Evolutionary conservation across 2,888 invertebrate genomes (phyloP).

Genomic region (Stenchaetothrips biformis): DNA sequence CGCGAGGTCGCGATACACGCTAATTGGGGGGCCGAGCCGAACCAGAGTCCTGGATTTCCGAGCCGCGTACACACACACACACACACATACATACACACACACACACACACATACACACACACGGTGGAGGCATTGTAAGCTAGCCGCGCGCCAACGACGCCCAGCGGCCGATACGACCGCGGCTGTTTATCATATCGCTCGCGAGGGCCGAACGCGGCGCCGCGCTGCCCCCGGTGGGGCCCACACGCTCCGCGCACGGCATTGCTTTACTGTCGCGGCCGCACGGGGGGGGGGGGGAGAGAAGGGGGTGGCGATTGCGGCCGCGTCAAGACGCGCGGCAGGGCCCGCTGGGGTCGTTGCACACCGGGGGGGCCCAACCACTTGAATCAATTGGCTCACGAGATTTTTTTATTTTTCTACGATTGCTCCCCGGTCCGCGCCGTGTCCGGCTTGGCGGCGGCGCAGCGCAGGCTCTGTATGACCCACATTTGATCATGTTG

Average conservation of each 20-base stretch:
- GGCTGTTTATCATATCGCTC: constrained; percentile 19
- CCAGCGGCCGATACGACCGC: background rate
- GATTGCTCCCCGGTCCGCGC: background rate
- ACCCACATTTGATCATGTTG: too few relatives aligned
- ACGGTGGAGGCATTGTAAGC: background rate
- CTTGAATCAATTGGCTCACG: background rate
- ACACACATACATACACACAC: background rate
- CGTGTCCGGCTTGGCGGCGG: background rate
- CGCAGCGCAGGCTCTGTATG: background rate
- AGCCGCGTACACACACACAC: too few relatives aligned
- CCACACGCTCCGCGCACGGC: background rate
- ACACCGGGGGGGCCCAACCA: background rate
- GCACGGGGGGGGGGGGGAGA: background rate
- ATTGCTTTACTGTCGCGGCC: constrained; percentile 1
- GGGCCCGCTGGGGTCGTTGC: background rate
- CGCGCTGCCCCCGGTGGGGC: background rate
- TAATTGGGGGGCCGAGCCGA: background rate
- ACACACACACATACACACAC: background rate
- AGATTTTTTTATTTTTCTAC: background rate
- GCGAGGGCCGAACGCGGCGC: background rate
- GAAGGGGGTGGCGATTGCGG: too few relatives aligned
- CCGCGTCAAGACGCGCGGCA: too few relatives aligned
- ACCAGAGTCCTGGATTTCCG: too few relatives aligned
- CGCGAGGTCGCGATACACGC: background rate
- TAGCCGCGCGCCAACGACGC: background rate